phyloP scores from a whole-genome alignment of 2,888 invertebrate species.

The Dicyrtoma fusca region DNA sequence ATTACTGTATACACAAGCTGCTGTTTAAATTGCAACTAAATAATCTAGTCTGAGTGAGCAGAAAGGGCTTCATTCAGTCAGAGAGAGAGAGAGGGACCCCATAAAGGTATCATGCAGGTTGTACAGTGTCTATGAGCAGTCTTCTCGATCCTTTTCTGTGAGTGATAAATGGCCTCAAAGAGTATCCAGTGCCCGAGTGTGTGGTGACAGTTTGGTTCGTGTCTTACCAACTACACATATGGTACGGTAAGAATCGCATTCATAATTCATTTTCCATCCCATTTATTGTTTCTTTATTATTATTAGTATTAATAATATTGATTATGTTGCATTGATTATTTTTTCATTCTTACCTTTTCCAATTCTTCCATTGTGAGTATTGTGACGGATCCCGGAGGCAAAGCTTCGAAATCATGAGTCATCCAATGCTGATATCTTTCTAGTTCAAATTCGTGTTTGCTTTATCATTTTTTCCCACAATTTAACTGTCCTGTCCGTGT shows the following conservation, averaged over 20 bases:
- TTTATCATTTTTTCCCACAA: too few species aligned
- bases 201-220: constrained; percentile 8
- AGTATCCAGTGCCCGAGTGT: background rate
- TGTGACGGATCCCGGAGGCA: too few species aligned
- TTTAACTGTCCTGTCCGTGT: too few species aligned
- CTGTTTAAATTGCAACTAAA: background rate
- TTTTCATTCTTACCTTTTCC: background rate
- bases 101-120: too few species aligned
- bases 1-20: too few species aligned
- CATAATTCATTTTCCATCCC: constrained; percentile 2
- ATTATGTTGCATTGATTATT: background rate
- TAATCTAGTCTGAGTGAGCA: constrained; percentile 9
- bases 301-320: too few species aligned
- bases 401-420: too few species aligned
- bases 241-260: constrained; percentile 16
- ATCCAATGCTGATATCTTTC: too few species aligned
- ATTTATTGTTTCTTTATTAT: background rate
- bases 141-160: background rate
- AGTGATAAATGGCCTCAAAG: background rate
- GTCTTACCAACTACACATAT: constrained; percentile 5
- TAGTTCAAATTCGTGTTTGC: too few species aligned
- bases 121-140: too few species aligned
- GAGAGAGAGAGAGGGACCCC: too few species aligned
- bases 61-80: constrained; percentile 13
- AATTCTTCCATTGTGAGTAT: background rate